Conservation (phyloP, 2,113 vertebrate genomes). For the Pedetes capensis region DNA sequence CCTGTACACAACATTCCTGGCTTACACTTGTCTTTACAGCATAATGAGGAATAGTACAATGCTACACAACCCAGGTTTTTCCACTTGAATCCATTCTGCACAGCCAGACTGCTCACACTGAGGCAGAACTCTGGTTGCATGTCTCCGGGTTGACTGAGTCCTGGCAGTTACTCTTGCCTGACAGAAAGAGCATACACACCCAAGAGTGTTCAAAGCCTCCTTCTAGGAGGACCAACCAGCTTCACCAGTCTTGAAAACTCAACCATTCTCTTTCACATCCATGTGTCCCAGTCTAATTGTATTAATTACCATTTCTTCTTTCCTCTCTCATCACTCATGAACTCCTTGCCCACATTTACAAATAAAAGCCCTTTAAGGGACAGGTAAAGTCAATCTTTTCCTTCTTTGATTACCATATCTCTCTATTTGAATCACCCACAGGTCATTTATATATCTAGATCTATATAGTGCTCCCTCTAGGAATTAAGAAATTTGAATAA, state of each 20-base stretch:
- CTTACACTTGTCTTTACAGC: not conserved
- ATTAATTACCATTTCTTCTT: not conserved
- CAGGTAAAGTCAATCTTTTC: not conserved
- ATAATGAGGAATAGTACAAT: not conserved
- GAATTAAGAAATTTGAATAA: not conserved
- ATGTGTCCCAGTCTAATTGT: not conserved
- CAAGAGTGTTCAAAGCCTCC: not conserved
- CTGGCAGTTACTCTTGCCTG: not conserved
- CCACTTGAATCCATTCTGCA: not conserved
- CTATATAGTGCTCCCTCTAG: not conserved
- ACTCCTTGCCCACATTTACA: not conserved
- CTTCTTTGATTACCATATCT: not conserved
- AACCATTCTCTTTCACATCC: not conserved
- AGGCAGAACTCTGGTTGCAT: not conserved
- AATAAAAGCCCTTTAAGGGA: constrained; percentile 19
- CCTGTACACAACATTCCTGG: not conserved
- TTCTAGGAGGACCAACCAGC: not conserved
- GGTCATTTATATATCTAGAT: not conserved
- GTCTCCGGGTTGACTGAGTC: not conserved
- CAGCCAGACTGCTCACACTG: not conserved
- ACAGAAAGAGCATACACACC: not conserved
- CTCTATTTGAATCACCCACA: not conserved
- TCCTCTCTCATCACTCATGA: not conserved
- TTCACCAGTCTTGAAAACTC: not conserved
- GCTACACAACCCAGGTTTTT: not conserved